Evolutionary conservation across 2,888 invertebrate genomes (phyloP), one percentile per base, ranked within the genome.

Genomic region (Octodonta nipae): DNA sequence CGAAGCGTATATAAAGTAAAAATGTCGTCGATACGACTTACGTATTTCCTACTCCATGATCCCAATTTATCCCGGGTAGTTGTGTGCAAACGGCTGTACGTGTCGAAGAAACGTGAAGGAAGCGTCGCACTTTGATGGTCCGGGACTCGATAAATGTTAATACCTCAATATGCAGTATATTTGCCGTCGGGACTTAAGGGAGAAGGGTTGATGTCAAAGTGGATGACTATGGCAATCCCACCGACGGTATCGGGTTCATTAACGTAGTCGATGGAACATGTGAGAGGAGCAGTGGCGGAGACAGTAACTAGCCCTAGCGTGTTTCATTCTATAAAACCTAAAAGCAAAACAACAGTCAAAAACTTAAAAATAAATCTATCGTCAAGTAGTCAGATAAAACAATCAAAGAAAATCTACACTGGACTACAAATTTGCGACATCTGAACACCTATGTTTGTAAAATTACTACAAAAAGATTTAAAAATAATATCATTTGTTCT

Each of bases 81-180:
- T 45, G 44, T 43, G 43, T 44, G 45, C 40, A 43, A 49, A 46
- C 37, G 45, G 47, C 38, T 44, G 48, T 47, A 47, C 48, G 48
- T 47, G 46, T 46, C 45, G 47, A 44, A 46, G 43, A 45, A 44
- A 44, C 43, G 45, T 35, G 33, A n/a, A n/a, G n/a, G 35, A 38
- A 36, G 35, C 37, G 33, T 35, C 40, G 40, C 10, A 41, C 37
- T 38, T 43, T 43, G 43, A 43, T 45, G 45, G 45, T 35, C 46
- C 49, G 46, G 47, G 44, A 47, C 49, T 47, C 58, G 58, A 58
- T 60, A 60, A 60, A 60, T 60, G 60, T 60, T 60, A 58, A 60
- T 60, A 57, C 56, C 56, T 55, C 60, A 60, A 60, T 60, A 60
- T 60, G 60, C 60, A 60, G 58, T 60, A 60, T 60, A 58, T 60